Evolutionary conservation across 1,140 invertebrate species (phyloP), one percentile per base, ranked within the genome.

Genomic region (Globodera rostochiensis): DNA sequence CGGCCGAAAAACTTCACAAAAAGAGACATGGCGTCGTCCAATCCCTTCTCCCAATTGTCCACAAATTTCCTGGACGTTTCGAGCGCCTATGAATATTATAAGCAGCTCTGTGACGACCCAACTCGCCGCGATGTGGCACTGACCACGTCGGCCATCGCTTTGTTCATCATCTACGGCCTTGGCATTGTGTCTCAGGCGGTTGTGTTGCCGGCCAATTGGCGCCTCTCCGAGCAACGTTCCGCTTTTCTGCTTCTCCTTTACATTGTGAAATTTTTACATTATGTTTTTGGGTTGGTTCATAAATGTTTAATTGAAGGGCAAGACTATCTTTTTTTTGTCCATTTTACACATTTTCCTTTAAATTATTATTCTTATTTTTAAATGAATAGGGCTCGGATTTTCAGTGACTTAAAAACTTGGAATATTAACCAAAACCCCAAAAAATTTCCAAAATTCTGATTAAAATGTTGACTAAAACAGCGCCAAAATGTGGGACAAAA

Each of bases 111-210:
- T 74, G 73, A 74, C 53, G 73, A 74, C n/a, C 73, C 36, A 25
- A 74, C 15, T 3, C 73, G 73, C 3, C 47, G 73, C 21, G 49
- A 76, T 25, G 15, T 60, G 53, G 25, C 74, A 13, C 64, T 76
- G 64, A 60, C 74, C 15, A 19, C 49, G 7, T 64, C 74, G 4
- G 74, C 74, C 15, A 53, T 53, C 53, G 25, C 64, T 76, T 25
- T 67, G 36, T 76, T 76, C 53, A 60, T 60, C 53, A 60, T 76
- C 45, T 76, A 76, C 64, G 74, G 49, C 13, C 11, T 76, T 60
- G 74, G 74, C 46, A 60, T 76, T 76, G 25, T 76, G 53, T 53
- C 53, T 13, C 74, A 76, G 45, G n/a, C 64, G n/a, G 46, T 45
- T 21, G 53, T 76, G 36, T 9, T 76, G 21, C 74, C 74, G 13